phyloP scores from a whole-genome alignment of 2,113 vertebrate genomes.

The Porphyrio hochstetteri region DNA sequence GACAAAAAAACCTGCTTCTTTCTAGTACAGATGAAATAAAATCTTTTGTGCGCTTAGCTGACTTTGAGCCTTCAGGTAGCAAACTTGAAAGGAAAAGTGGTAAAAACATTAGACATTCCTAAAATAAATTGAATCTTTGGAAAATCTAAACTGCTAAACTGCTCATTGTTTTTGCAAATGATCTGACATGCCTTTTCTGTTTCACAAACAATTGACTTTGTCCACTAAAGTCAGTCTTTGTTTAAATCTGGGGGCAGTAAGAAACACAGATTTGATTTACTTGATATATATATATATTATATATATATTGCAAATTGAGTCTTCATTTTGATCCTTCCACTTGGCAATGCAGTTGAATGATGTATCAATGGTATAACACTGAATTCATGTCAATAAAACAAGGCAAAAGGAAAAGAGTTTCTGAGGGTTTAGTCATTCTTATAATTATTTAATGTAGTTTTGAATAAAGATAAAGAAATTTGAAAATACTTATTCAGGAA shows the following conservation, averaged over 20 bases:
- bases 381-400: neutral
- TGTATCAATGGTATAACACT: neutral
- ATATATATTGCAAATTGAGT: neutral
- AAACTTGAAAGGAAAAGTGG: neutral
- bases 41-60: neutral
- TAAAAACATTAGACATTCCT: neutral
- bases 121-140: neutral
- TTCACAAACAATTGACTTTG: neutral
- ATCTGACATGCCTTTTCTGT: neutral
- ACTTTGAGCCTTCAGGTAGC: neutral
- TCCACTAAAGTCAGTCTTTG: neutral
- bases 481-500: neutral
- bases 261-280: neutral
- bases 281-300: no score
- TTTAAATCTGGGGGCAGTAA: neutral
- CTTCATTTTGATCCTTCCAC: neutral
- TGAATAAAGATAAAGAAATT: neutral
- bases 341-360: neutral
- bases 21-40: neutral
- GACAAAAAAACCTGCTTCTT: neutral
- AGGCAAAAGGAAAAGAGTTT: neutral
- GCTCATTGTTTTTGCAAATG: neutral
- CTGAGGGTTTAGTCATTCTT: neutral
- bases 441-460: neutral
- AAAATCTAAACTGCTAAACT: neutral